These are phyloP conservation scores for Adela reaumurella DNA, from an alignment of 2,888 invertebrate species.

Conservation along the genomic window DNA sequence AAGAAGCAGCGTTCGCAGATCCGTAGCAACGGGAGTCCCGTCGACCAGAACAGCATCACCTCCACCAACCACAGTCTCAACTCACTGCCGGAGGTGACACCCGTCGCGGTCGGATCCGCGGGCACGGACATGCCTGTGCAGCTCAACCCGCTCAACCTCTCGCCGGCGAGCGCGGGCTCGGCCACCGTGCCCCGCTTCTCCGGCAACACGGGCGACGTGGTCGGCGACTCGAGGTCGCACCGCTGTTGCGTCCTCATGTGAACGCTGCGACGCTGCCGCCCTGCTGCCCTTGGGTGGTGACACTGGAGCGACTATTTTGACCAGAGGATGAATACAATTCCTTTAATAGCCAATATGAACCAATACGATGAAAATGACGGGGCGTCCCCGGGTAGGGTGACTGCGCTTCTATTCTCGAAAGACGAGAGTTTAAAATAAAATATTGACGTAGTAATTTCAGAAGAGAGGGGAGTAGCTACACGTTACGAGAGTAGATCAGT, in stretches of 20 bases:
- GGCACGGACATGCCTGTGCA: slow-evolving; percentile 36
- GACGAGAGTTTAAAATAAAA: too few species aligned
- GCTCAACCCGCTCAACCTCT: slow-evolving; percentile 38
- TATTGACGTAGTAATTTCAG: too few species aligned
- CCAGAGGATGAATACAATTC: too few species aligned
- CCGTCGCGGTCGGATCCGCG: slow-evolving; percentile 26
- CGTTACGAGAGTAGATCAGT: too few species aligned
- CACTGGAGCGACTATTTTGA: too few species aligned
- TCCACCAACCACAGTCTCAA: slow-evolving; percentile 43
- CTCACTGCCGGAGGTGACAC: slow-evolving; percentile 36
- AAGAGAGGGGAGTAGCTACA: too few species aligned
- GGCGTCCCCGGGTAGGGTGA: too few species aligned
- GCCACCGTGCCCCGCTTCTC: slow-evolving; percentile 60
- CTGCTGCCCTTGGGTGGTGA: too few species aligned
- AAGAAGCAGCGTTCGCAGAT: slow-evolving; percentile 89
- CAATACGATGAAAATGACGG: too few species aligned
- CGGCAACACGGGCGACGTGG: slow-evolving; percentile 74
- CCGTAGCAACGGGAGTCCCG: slow-evolving; percentile 61
- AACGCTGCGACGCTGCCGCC: too few species aligned
- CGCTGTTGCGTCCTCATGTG: slow-evolving; percentile 75
- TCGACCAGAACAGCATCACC: slow-evolving; percentile 39
- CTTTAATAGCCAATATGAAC: too few species aligned
- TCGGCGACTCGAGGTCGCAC: slow-evolving; percentile 67
- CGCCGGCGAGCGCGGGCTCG: slow-evolving; percentile 28
- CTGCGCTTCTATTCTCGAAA: too few species aligned